Base-by-base conservation (phyloP, 2,113 vertebrate genomes). In the Sceloporus tristichus region DNA sequence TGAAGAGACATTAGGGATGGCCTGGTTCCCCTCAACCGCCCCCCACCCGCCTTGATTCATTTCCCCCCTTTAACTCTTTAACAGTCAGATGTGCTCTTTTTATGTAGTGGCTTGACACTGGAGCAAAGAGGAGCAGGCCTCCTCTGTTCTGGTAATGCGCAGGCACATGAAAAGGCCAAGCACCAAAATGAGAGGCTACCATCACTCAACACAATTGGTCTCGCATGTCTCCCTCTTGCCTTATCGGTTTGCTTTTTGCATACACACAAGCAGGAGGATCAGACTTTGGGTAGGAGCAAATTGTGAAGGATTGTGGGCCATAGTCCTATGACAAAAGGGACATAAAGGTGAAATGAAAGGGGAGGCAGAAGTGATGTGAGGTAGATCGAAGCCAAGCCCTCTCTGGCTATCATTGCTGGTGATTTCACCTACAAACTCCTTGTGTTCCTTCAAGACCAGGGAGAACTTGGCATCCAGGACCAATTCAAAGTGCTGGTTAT, bases 1-100 rank as follows among this genome's bases (percentile, higher is more conserved):
- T 97, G 96, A 98, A 97, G 95, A 97, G 95, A 95, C 97, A 96
- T 96, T 97, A 97, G 95, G 96, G 97, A 98, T 97, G 97, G 97
- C 97, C 92, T 94, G 95, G 95, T 96, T 97, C 97, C 97, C 23
- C 48, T 27, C 53, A 8, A 19, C 48, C 97, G 14, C 56, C 25
- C 25, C 56, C 19, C 92, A 81, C 92, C 80, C 95, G 48, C 96
- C 94, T 95, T 95, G 93, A 96, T 97, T 95, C 96, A 95, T 97
- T 48, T 42, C 71, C 5, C 92, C 82, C 93, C 84, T 95, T 97
- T 97, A 97, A 97, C 97, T 97, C 96, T 96, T 97, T 96, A 94
- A 91, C 73, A 93, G 89, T 91, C 94, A 89, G 66, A 89, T 94
- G 92, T 85, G 25, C 75, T 73, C 83, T 23, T 92, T 83, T 81